Conservation (phyloP, 2,113 vertebrate species). For the Dicrurus megarhynchus region DNA sequence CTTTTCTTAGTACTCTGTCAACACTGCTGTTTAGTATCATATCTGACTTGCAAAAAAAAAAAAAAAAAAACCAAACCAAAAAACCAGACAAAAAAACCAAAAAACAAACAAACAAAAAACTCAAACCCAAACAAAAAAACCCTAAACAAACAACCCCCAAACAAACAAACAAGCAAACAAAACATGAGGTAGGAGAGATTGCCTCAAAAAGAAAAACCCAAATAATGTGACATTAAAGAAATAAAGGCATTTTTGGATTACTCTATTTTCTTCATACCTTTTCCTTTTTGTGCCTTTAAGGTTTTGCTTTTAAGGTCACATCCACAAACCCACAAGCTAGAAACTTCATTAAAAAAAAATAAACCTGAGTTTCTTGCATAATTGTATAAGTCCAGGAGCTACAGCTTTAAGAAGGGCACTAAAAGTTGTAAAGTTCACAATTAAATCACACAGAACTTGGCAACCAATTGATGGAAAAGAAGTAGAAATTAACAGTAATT, state of each 20-base stretch:
- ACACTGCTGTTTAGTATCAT: background rate
- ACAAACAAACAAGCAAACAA: too few relatives aligned
- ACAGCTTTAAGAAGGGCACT: conserved; percentile 18
- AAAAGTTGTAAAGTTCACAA: background rate
- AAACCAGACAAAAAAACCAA: background rate
- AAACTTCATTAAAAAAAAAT: background rate
- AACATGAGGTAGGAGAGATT: fast-evolving
- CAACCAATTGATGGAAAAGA: background rate
- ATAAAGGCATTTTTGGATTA: background rate
- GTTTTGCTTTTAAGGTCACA: background rate
- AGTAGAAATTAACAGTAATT: background rate
- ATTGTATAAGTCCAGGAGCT: background rate
- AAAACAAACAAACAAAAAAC: too few relatives aligned
- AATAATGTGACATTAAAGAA: background rate
- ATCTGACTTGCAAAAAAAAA: background rate
- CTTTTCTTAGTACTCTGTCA: background rate
- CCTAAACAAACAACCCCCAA: background rate
- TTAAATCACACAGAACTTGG: background rate
- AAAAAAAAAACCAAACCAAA: too few relatives aligned
- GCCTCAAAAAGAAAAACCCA: background rate
- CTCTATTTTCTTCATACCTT: background rate
- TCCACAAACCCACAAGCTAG: background rate
- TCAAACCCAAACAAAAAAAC: background rate
- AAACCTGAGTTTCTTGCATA: background rate
- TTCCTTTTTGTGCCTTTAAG: background rate